These are phyloP conservation scores for Dichetophora obliterata DNA, from an alignment of 2,888 invertebrate species.

Conservation along the genomic window DNA sequence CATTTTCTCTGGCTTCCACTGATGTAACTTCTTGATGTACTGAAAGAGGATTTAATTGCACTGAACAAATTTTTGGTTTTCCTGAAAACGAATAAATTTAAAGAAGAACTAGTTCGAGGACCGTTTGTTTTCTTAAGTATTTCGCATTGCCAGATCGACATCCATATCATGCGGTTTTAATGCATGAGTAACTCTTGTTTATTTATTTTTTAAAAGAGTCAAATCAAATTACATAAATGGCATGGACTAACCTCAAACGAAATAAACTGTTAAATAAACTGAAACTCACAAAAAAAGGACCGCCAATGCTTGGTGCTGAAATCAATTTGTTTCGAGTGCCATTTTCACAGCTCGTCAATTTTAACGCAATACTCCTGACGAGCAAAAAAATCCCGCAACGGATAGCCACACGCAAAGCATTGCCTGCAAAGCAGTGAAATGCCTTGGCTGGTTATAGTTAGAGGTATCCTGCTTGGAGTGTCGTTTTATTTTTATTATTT, in stretches of 20 bases:
- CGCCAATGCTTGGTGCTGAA: not conserved
- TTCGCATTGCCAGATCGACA: no score
- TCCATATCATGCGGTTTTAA: no score
- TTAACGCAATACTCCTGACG: constrained; percentile 51
- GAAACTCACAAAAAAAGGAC: not conserved
- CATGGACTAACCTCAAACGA: no score
- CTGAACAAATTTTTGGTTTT: no score
- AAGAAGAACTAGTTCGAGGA: no score
- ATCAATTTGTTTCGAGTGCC: constrained; percentile 38
- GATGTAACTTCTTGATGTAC: not conserved
- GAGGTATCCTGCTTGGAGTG: not conserved
- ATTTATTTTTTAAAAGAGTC: no score
- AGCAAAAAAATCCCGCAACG: not conserved
- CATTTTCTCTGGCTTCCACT: not conserved
- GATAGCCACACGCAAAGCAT: not conserved
- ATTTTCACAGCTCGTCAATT: constrained; percentile 66
- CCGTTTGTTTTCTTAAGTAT: no score
- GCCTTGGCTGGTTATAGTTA: not conserved
- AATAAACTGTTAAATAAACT: no score
- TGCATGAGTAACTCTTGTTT: no score
- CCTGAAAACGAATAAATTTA: no score
- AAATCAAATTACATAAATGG: no score
- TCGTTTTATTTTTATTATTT: constrained; percentile 35
- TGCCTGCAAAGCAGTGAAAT: not conserved
- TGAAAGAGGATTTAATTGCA: no score